Evolutionary conservation across 2,113 vertebrate species (phyloP).

Genomic region (Leucosticte australis): DNA sequence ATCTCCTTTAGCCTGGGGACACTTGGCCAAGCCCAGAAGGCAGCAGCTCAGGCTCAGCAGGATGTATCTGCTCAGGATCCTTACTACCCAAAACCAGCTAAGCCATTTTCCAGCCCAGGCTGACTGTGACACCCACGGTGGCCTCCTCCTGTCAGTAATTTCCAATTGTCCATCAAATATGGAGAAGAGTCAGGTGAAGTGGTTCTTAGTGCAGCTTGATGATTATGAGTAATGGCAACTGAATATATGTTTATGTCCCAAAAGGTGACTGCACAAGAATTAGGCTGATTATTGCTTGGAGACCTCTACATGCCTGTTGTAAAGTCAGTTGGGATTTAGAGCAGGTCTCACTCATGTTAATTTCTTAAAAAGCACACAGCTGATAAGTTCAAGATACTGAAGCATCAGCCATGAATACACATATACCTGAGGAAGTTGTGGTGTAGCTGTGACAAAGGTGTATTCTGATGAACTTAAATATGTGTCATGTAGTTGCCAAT

Average conservation of each 20-base stretch:
- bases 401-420: background rate
- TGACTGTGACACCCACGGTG: accelerated
- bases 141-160: background rate
- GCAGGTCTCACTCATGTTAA: background rate
- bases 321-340: background rate
- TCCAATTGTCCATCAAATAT: background rate
- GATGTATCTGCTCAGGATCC: background rate
- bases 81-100: background rate
- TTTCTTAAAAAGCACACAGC: background rate
- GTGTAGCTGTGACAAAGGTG: background rate
- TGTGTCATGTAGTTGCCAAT: background rate
- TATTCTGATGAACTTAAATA: background rate
- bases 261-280: background rate
- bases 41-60: background rate
- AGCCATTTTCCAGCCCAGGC: background rate
- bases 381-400: background rate
- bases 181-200: background rate
- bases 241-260: background rate
- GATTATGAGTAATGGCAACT: background rate
- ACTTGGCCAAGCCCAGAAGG: background rate
- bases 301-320: background rate
- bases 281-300: background rate
- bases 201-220: background rate
- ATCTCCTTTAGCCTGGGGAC: background rate
- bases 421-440: background rate